Conservation (phyloP, 2,888 invertebrate genomes). For the Phytoseiulus persimilis region DNA sequence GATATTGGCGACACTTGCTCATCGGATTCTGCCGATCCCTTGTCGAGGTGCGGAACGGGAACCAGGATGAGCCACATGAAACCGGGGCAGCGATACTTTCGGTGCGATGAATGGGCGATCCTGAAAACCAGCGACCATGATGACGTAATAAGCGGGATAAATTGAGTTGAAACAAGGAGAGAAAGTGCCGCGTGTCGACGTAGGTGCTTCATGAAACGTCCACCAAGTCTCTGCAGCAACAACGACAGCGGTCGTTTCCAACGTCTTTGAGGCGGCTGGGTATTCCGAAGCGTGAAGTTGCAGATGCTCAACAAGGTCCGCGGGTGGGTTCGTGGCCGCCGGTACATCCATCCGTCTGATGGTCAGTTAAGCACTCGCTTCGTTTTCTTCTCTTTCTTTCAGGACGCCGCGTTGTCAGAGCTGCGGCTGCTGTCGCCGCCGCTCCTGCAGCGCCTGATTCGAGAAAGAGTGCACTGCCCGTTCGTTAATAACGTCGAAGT, state of each 20-base stretch:
- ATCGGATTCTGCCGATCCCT: neutral
- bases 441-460: neutral
- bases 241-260: neutral
- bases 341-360: neutral
- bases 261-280: constrained; percentile 5
- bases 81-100: too few relatives aligned
- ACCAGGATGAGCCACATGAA: too few relatives aligned
- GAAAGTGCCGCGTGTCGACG: neutral
- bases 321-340: neutral
- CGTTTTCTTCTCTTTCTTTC: neutral
- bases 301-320: constrained; percentile 5
- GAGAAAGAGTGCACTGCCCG: neutral
- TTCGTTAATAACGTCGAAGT: constrained; percentile 5
- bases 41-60: too few relatives aligned
- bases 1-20: neutral
- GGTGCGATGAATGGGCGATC: too few relatives aligned
- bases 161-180: neutral
- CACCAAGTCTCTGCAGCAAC: neutral
- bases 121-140: too few relatives aligned
- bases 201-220: neutral
- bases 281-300: neutral
- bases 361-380: neutral
- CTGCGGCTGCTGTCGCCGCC: neutral
- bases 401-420: neutral
- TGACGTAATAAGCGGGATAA: neutral